Conservation (phyloP, 2,797 vertebrate species). For the Myioborus melanocephalus region DNA sequence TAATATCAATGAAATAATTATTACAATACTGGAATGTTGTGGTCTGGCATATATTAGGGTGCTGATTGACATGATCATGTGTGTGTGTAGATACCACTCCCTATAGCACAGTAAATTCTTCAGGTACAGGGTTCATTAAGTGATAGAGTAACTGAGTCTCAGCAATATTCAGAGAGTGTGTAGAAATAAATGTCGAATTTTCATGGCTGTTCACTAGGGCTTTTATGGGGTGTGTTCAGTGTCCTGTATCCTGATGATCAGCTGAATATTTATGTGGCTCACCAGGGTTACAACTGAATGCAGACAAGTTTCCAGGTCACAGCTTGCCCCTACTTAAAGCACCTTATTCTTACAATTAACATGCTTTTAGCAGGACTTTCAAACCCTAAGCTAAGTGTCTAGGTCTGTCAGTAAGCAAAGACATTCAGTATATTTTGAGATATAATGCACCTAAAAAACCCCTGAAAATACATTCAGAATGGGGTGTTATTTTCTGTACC, state of each 20-base stretch:
- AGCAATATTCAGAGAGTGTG: neutral
- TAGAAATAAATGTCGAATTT: neutral
- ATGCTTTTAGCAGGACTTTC: neutral
- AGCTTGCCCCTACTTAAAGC: neutral
- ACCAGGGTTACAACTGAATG: neutral
- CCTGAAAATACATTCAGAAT: neutral
- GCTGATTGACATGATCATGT: constrained; percentile 15
- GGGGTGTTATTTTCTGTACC: neutral
- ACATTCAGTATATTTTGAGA: neutral
- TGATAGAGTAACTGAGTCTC: neutral
- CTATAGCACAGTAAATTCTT: neutral
- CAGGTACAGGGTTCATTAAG: neutral
- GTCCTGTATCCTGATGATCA: neutral
- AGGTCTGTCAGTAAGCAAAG: neutral
- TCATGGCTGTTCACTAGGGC: neutral
- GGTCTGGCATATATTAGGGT: neutral
- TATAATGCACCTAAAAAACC: neutral
- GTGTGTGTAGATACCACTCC: neutral
- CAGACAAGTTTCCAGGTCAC: neutral
- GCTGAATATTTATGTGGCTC: neutral
- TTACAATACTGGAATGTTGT: constrained; percentile 8
- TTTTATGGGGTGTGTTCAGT: neutral
- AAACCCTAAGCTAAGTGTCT: neutral
- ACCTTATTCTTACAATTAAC: neutral
- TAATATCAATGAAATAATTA: neutral